A percentile compares a stretch with the other conserved stretches of the same genome.
Evolutionary conservation across 2,888 invertebrate species (phyloP).

Genomic region (Timema podura): DNA sequence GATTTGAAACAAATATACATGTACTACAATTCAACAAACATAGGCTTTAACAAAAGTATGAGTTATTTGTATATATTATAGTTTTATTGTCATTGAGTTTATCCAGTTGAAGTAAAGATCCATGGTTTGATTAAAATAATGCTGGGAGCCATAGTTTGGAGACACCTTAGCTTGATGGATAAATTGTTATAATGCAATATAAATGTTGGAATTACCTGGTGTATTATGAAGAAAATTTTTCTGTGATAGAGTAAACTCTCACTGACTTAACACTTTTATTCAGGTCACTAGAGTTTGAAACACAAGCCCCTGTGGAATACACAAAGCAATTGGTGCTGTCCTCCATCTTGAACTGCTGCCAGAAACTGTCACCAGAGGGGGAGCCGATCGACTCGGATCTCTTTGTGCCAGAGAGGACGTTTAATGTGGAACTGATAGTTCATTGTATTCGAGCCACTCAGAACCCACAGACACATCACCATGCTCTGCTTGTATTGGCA

Average conservation of each 20-base stretch:
- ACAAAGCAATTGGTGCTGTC: constrained; percentile 82
- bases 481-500: constrained; percentile 79
- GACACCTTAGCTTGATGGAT: not conserved
- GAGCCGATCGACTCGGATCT: constrained; percentile 41
- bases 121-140: no score
- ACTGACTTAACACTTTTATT: constrained; percentile 21
- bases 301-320: constrained; percentile 79
- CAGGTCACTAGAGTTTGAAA: constrained; percentile 71
- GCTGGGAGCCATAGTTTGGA: not conserved
- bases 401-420: constrained; percentile 32
- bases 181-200: not conserved
- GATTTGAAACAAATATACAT: no score
- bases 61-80: no score
- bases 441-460: constrained; percentile 85
- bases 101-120: no score
- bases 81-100: no score
- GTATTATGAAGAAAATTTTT: not conserved
- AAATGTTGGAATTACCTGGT: not conserved
- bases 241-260: no score
- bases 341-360: constrained; percentile 66
- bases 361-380: constrained; percentile 49
- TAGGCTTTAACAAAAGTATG: no score
- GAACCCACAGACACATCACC: constrained; percentile 94
- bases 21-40: no score
- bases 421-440: constrained; percentile 74